Conservation (phyloP, 37 sponge, comb jelly and placozoan genomes). For the Theonella swinhoei region DNA sequence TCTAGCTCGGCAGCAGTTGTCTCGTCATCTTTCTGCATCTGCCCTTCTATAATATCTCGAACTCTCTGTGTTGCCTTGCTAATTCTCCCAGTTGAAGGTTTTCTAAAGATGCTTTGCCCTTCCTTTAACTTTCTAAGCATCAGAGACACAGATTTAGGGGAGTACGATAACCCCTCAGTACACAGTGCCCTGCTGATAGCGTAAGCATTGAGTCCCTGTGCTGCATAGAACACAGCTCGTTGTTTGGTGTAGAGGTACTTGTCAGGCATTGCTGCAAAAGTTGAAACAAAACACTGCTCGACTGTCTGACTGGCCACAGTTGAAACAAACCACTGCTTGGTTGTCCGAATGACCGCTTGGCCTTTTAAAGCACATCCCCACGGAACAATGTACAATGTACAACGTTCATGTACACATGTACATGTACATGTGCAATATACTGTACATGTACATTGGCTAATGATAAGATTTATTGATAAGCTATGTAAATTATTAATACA, state of each 20-base stretch:
- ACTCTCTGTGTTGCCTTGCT: background rate
- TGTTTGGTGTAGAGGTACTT: background rate
- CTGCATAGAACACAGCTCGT: background rate
- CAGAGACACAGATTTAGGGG: background rate
- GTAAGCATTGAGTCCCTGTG: background rate
- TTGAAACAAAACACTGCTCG: too few relatives aligned
- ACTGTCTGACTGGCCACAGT: too few relatives aligned
- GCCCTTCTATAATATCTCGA: background rate
- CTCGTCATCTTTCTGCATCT: constrained; percentile 40
- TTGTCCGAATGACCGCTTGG: too few relatives aligned
- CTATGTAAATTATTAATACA: background rate
- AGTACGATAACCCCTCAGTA: background rate
- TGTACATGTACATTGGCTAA: background rate
- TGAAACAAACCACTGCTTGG: too few relatives aligned
- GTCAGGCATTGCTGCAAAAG: background rate
- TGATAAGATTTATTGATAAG: background rate
- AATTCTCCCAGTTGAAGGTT: background rate
- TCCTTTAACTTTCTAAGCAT: background rate
- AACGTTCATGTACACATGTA: background rate
- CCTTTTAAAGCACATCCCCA: too few relatives aligned
- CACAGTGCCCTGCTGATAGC: background rate
- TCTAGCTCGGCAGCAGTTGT: constrained; percentile 15
- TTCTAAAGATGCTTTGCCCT: background rate
- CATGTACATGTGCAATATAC: background rate
- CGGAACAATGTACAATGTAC: background rate